Evolutionary conservation across 2,888 invertebrate species (phyloP), one percentile per base, ranked within the genome.

Genomic region (Hypomecis atomaria): DNA sequence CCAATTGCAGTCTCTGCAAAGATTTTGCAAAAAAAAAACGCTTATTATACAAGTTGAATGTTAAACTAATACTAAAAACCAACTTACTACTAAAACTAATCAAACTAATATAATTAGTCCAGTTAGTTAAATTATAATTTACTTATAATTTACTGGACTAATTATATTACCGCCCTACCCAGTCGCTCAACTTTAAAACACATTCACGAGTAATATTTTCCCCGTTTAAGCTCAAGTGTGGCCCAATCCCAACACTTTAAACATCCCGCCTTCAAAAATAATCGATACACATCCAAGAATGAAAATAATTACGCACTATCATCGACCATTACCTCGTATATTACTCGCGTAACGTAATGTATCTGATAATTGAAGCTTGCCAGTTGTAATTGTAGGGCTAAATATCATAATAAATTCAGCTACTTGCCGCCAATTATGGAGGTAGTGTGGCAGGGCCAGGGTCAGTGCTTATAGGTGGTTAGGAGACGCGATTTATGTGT

Each of bases 241-340:
- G 11, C 10, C 44, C 9, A 23, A 53, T 49, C 59, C 50, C 13
- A 59, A 67, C 62, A 61, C 37, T 56, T 62, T 60, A 52, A 65
- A 54, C 63, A 56, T 62, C 52, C 54, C 60, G 60, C 61, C 68
- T 57, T 71, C 70, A 71, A 71, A 74, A 72, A 71, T 72, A 74
- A 74, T 71, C 70, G 76, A 79, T 77, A 77, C 77, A 76, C 74
- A 77, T 77, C 76, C 74, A 77, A 72, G 80, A 76, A 77, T 72
- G 76, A 84, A 85, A 85, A 85, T 86, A 85, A 86, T 86, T 81
- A 83, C 81, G 78, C 76, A 64, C 80, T 82, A 83, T 85, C 82
- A 82, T 78, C 83, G 82, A 53, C 83, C 75, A 86, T 87, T 87
- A 71, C 77, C 70, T 72, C 79, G 82, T 86, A 85, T 85, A 85